phyloP scores from a whole-genome alignment of 2,888 invertebrate genomes.

The Acrocera orbiculus region DNA sequence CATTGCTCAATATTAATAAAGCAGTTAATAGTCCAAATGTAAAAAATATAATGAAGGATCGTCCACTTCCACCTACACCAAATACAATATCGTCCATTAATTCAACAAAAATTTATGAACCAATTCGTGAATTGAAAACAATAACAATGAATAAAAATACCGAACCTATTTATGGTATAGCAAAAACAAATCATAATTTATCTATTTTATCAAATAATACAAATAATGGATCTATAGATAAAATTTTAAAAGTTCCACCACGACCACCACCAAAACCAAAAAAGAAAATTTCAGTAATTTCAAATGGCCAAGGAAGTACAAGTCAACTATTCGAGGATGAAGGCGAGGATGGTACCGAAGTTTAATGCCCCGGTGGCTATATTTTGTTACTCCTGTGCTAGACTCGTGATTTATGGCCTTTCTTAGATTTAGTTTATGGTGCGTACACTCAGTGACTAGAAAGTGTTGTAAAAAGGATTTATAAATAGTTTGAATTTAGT shows the following conservation, averaged over 20 bases:
- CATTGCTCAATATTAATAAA: conserved; percentile 59
- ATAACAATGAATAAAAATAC: conserved; percentile 23
- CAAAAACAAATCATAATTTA: conserved; percentile 20
- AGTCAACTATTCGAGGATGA: conserved; percentile 74
- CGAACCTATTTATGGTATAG: conserved; percentile 25
- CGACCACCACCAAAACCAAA: conserved; percentile 71
- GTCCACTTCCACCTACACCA: conserved; percentile 48
- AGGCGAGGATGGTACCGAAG: conserved; percentile 78
- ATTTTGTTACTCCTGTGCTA: too few species aligned
- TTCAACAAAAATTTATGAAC: conserved; percentile 25
- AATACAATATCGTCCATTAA: conserved; percentile 24
- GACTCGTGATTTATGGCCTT: too few species aligned
- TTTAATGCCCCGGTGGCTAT: conserved; percentile 36
- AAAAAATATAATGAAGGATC: conserved; percentile 41
- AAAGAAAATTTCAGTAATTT: conserved; percentile 46
- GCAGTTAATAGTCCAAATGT: conserved; percentile 35
- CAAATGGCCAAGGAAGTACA: conserved; percentile 33
- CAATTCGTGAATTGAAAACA: conserved; percentile 24
- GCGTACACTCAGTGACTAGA: neutral
- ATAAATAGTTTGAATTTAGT: conserved; percentile 16
- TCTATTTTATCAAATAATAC: conserved; percentile 26
- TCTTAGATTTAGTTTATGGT: conserved; percentile 4
- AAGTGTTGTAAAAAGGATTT: neutral
- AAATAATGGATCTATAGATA: conserved; percentile 20
- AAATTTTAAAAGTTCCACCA: conserved; percentile 53